Base-by-base conservation (phyloP, 2,797 vertebrate species). In the Rhincodon typus region DNA sequence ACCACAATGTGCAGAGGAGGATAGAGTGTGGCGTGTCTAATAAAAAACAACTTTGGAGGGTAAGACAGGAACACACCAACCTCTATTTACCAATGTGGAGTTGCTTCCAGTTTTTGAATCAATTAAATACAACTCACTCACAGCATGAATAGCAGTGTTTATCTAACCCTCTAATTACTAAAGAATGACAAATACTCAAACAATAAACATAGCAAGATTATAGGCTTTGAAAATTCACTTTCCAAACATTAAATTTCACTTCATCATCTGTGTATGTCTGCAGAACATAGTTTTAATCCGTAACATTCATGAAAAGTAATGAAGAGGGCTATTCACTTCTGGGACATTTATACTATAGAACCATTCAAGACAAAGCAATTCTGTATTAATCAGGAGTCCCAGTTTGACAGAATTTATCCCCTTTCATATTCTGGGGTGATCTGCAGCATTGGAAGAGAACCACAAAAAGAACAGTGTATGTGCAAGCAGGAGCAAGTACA, bases 111-210 rank as follows among this genome's bases (percentile, higher is more conserved):
- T 62, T 34, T 90, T n/a, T 93, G 62, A 93, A 93, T 84, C 38
- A 93, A 93, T 93, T 93, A 93, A 93, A 69, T 66, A 69, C 66
- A 93, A 42, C 34, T 38, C n/a, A 25, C 34, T 38, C 19, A 27
- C 90, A 69, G 62, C 62, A 67, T 67, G 90, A n/a, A 67, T 93
- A 66, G n/a, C 8, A 93, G 25, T 69, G 90, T 93, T 93, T 93
- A 93, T 93, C 67, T 93, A 67, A 93, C 90, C 90, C 90, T n/a
- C 90, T 25, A 67, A 93, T 93, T 93, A 93, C 90, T 67, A 93
- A 93, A 67, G 90, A 93, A 69, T 93, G 90, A 93, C 90, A 93
- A 93, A 91, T 62, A 42, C 90, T 93, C 90, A 93, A 66, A 93
- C 90, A 93, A 93, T 69, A 93, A 69, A 69, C 90, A 93, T 67